Evolutionary conservation across 2,888 invertebrate species (phyloP), one percentile per base, ranked within the genome.

Genomic region (Agonopterix alstromeriana): DNA sequence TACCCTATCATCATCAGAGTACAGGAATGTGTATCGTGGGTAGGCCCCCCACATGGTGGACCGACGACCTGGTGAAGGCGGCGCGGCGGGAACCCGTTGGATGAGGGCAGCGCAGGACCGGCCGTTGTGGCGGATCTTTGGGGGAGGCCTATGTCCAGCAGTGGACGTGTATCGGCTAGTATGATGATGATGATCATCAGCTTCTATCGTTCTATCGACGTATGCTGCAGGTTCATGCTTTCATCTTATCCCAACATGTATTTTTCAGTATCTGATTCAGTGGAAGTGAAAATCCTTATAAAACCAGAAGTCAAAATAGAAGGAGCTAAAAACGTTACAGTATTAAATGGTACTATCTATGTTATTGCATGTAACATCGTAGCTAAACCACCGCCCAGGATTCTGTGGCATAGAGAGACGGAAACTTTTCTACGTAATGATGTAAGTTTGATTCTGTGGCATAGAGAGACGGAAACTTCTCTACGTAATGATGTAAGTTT

Each of bases 391-490:
- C 14, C 46, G 5, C 85, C 86, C 0, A 60, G 73, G 46, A 66
- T 83, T 2, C 12, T 77, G 10, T 87, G 86, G 87, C 79, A 73
- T 27, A 64, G 65, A 43, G 82, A 80, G 48, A 76, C 73, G 1
- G 82, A 78, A n/a, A 56, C 55, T 3, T 74, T 81, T 40, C 58
- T 83, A 3, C 69, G 76, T 36, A 70, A 77, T 54, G 65, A 66
- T 10, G 85, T 84, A 52, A 74, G 78, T 70, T n/a, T n/a, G 46
- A 66, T 83, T 2, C 12, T 77, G 10, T 87, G 86, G 87, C 79
- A 73, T 27, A 64, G 65, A 43, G 82, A 80, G 48, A 76, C 73
- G 1, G 82, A 78, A n/a, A 56, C 55, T 3, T 74, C 80, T 40
- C 58, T 83, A 3, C 69, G 76, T 36, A 70, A 77, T 54, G 65